Percentiles rank a stretch among this genome's conserved stretches.
These are phyloP conservation scores for Anhinga rufa DNA, from an alignment of 2,113 vertebrate genomes.

Conservation along the genomic window DNA sequence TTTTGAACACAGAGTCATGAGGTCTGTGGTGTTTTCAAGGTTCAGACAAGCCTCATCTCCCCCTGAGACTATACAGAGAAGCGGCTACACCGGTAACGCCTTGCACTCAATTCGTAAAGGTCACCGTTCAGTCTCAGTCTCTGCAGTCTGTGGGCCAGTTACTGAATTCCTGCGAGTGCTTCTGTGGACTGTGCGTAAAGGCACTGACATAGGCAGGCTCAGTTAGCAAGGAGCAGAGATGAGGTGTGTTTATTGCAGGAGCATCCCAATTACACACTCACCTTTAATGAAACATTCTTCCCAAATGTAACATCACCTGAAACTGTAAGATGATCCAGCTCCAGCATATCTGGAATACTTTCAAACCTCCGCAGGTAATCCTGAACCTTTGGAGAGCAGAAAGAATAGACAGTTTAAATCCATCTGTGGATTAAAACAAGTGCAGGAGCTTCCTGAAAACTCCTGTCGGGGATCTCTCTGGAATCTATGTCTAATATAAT, in stretches of 20 bases:
- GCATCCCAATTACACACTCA: conserved; percentile 32
- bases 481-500: rapidly evolving
- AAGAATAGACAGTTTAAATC: neutral
- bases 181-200: neutral
- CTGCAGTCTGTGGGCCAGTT: neutral
- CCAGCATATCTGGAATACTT: conserved; percentile 98
- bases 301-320: conserved; percentile 98
- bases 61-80: neutral
- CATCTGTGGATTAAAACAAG: neutral
- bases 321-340: conserved; percentile 97
- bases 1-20: neutral
- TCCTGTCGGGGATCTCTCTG: neutral
- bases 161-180: neutral
- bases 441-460: neutral
- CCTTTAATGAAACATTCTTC: conserved; percentile 95
- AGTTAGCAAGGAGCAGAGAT: neutral
- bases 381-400: conserved; percentile 80
- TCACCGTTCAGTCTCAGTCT: neutral
- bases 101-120: too few species aligned
- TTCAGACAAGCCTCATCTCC: neutral
- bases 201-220: neutral
- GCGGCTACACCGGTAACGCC: neutral
- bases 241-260: neutral
- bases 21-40: neutral
- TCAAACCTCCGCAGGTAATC: conserved; percentile 94